Evolutionary conservation across 2,113 vertebrate species (phyloP), one percentile per base, ranked within the genome.

Genomic region (Clinocottus analis): DNA sequence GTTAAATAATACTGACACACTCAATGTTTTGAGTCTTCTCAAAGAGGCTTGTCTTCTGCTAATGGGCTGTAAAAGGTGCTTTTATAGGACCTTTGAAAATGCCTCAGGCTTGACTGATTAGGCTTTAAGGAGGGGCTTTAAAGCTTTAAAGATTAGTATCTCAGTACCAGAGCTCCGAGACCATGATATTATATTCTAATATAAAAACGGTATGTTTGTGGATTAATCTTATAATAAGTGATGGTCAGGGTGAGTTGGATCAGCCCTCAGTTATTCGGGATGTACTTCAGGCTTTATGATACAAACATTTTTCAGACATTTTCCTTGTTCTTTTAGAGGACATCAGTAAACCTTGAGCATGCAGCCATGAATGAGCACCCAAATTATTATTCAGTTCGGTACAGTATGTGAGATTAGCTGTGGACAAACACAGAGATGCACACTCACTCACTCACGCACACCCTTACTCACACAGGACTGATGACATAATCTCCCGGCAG

Each of bases 41-140:
- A 6, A 3, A 12, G 59, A 62, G 21, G 33, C 51, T 35, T 29
- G 21, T 49, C 25, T 75, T 43, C 63, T 12, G 23, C 49, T 55
- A 27, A 59, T 49, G 47, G 4, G 3, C 31, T 23, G 33, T 25
- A n/a, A 70, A 77, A 13, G 7, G 35, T 5, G 31, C 85, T 72
- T 93, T 90, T 93, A 92, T 93, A 93, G 84, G 80, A 61, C 51
- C 77, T 83, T 72, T 71, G 27, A 77, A 81, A 77, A 73, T 80
- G 51, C 66, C 72, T 82, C 29, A 21, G 72, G 72, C 56, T 85
- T 51, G 82, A 79, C 71, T 77, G 87, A 86, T 91, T 83, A 87
- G 86, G 85, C 80, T 87, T 55, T 31, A 86, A 27, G 58, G 33
- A 25, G 16, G 59, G 70, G 90, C 86, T 89, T 89, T 76, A 83